phyloP scores from a whole-genome alignment of 1,140 invertebrate genomes.

The Glossosoma conforme region DNA sequence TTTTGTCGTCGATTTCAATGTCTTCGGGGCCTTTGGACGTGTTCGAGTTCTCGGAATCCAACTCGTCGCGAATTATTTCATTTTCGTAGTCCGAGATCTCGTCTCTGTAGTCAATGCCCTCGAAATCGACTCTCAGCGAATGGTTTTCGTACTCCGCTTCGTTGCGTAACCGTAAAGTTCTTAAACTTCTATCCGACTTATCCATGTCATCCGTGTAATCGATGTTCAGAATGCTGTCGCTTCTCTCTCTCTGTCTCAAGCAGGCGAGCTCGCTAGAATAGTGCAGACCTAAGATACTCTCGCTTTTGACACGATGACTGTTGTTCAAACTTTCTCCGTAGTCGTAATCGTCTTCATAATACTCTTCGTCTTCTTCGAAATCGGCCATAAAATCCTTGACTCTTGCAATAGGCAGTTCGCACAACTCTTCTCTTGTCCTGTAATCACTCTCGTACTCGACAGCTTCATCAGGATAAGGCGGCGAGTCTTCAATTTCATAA shows the following conservation, averaged over 20 bases:
- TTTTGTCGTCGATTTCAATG: constrained; percentile 4
- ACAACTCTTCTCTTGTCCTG: no score
- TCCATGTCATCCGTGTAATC: constrained; percentile 16
- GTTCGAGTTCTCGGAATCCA: neutral
- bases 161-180: neutral
- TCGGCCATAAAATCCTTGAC: constrained; percentile 14
- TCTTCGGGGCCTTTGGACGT: neutral
- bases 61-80: constrained; percentile 8
- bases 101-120: constrained; percentile 14
- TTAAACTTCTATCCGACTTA: constrained; percentile 4
- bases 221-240: constrained; percentile 17
- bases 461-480: no score
- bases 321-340: constrained; percentile 20
- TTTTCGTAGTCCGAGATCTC: constrained; percentile 22
- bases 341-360: constrained; percentile 29
- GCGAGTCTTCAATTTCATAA: constrained; percentile 3
- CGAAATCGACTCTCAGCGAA: constrained; percentile 16
- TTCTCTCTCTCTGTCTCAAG: constrained; percentile 6
- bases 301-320: constrained; percentile 15
- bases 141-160: constrained; percentile 18
- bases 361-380: constrained; percentile 18
- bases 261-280: constrained; percentile 3
- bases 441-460: no score
- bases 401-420: no score
- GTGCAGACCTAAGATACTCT: constrained; percentile 15